Evolutionary conservation across 2,113 vertebrate species (phyloP), one percentile per base, ranked within the genome.

Genomic region (Crotalus helleri): DNA sequence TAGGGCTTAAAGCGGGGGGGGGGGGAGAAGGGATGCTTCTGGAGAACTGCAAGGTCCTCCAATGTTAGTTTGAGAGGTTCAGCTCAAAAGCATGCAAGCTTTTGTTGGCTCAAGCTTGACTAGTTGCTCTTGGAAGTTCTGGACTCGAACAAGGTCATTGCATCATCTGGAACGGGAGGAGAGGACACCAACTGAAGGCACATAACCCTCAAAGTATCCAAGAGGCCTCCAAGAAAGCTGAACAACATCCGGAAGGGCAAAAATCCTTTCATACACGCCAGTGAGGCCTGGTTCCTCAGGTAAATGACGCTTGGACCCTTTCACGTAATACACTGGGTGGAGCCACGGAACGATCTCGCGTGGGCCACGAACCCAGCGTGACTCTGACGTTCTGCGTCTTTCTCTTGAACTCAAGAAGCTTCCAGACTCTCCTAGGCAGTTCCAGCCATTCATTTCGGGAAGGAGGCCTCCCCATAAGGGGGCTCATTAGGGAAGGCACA

Each of bases 401-500:
- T 81, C 33, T 19, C 69, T 39, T 81, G 69, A 19, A 81, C 33
- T 8, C 33, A n/a, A 19, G n/a, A 17, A 81, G 17, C 69, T 3
- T 81, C n/a, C 5, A 1, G 13, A 33, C 6, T 74, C 13, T 74
- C n/a, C 33, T 19, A 15, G 33, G 69, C n/a, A 8, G 69, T 39
- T 19, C n/a, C 15, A 81, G 69, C 1, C 6, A 23, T 96, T 95
- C 95, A 94, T 94, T 97, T 95, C 33, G n/a, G 64, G 74, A 81
- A 44, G 7, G 74, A 13, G 59, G 59, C 23, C 10, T 61, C 59
- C 59, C 9, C 59, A 85, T 92, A 95, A 94, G 91, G 26, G 6
- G 11, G 29, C 96, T 94, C 95, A 94, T 94, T 96, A 29, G 26
- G 10, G 29, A 33, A 39, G n/a, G n/a, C 24, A 11, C 3, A 1